These are phyloP conservation scores for Fundulus diaphanus DNA, from an alignment of 2,797 vertebrate species.

Conservation along the genomic window DNA sequence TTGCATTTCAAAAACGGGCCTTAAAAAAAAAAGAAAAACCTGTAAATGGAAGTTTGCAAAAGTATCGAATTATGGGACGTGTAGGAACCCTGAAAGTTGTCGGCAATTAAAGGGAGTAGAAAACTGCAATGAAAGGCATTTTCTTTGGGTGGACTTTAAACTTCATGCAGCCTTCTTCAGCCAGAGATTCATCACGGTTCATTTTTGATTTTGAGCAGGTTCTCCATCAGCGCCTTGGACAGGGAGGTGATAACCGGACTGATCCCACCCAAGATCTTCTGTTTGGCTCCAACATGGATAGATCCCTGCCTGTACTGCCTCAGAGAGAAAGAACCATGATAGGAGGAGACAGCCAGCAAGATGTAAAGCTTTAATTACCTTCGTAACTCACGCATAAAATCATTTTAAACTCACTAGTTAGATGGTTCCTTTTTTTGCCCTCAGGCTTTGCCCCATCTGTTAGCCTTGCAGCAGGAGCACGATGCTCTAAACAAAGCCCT, in stretches of 20 bases:
- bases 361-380: slow-evolving; percentile 61
- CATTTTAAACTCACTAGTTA: slow-evolving; percentile 14
- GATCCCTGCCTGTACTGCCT: slow-evolving; percentile 72
- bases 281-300: slow-evolving; percentile 58
- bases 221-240: slow-evolving; percentile 74
- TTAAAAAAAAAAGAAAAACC: not conserved
- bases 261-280: slow-evolving; percentile 55
- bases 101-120: not conserved
- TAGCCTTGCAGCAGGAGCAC: slow-evolving; percentile 80
- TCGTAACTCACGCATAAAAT: not conserved
- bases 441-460: slow-evolving; percentile 70
- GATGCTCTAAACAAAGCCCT: slow-evolving; percentile 85
- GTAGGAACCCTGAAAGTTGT: not conserved
- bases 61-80: not conserved
- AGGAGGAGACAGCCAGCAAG: slow-evolving; percentile 82
- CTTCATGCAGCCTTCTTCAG: not conserved
- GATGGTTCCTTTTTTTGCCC: slow-evolving; percentile 14
- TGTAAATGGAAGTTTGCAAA: not conserved
- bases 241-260: slow-evolving; percentile 48
- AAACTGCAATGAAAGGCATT: slow-evolving; percentile 26
- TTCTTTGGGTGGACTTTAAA: slow-evolving; percentile 15
- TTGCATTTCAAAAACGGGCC: not conserved
- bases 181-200: not conserved
- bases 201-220: slow-evolving; percentile 63
- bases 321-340: slow-evolving; percentile 83